Evolutionary conservation across 2,888 invertebrate species (phyloP).

Genomic region (Junonia oenone): DNA sequence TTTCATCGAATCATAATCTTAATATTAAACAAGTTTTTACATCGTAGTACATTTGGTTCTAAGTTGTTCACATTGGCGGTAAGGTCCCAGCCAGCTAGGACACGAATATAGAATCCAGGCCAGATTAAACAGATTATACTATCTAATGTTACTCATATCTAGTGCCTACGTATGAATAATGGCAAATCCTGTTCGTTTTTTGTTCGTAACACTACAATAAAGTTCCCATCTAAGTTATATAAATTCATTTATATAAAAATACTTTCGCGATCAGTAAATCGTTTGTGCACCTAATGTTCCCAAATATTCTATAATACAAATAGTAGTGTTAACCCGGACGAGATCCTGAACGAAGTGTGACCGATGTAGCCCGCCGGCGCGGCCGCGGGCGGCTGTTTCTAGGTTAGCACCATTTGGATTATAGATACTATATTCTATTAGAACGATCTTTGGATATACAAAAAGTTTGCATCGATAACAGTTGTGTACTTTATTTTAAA

Average conservation of each 20-base stretch:
- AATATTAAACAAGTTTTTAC: not conserved
- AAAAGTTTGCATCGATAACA: slow-evolving; percentile 62
- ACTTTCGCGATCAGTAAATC: slow-evolving; percentile 6
- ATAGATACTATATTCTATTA: slow-evolving; percentile 48
- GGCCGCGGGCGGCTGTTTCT: slow-evolving; percentile 1
- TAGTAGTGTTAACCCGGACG: slow-evolving; percentile 9
- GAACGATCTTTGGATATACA: slow-evolving; percentile 56
- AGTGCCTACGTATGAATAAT: slow-evolving; percentile 1
- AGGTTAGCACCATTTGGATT: slow-evolving; percentile 70
- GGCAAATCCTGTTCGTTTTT: slow-evolving; percentile 2
- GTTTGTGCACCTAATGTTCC: slow-evolving; percentile 16
- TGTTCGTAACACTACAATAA: slow-evolving; percentile 1
- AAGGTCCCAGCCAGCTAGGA: not conserved
- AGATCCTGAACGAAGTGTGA: slow-evolving; percentile 1
- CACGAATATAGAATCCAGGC: not conserved
- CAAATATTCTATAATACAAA: slow-evolving; percentile 17
- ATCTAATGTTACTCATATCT: not conserved
- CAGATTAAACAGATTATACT: not conserved
- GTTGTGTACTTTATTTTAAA: slow-evolving; percentile 72
- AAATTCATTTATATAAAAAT: slow-evolving; percentile 23
- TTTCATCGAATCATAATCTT: not conserved
- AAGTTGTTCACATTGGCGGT: not conserved
- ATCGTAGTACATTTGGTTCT: not conserved
- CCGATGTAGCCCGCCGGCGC: not conserved
- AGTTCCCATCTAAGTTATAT: slow-evolving; percentile 3